Evolutionary conservation across 2,888 invertebrate species (phyloP), one percentile per base, ranked within the genome.

Genomic region (Lasioglossum marginatum): DNA sequence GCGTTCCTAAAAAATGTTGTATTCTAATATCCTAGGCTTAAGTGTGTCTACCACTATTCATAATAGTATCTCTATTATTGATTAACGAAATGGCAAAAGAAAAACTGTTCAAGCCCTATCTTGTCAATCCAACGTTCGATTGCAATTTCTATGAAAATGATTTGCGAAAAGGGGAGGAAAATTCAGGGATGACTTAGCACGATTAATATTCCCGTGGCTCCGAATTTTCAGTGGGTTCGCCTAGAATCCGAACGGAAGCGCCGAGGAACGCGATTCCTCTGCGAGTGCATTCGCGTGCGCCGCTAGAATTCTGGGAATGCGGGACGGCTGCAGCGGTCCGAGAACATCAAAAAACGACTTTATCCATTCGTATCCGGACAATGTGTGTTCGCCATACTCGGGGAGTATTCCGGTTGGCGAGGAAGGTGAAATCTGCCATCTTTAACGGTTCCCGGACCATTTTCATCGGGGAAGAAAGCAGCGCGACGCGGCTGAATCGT

Each of bases 281-380:
- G 72, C 40, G 74, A 63, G 43, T 60, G 60, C 79, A 60, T 60
- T 60, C 52, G 37, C 73, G 60, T n/a, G 57, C 60, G 43, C 31
- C 34, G 57, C n/a, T 31, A 60, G 73, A 72, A 79, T 74, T 74
- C 74, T 63, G 40, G 63, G 73, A 79, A 79, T 79, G 73, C 63
- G 74, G 74, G 23, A 23, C 60, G 37, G n/a, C n/a, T 43, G 43
- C 34, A 45, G 19, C 19, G 45, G 63, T 48, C 43, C 79, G 43
- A 27, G 40, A 52, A 52, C 57, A 40, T 71, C 78, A 60, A 72
- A 72, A 52, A 80, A 68, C 75, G 31, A 60, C 80, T 80, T 76
- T 68, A 76, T 68, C 70, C 70, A n/a, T 70, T 70, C 37, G 37
- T 40, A n/a, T 37, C 37, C 40, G n/a, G 70, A 40, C 70, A 40